Evolutionary conservation across 2,797 vertebrate species (phyloP), one percentile per base, ranked within the genome.

Genomic region (Chelidonichthys spinosus): DNA sequence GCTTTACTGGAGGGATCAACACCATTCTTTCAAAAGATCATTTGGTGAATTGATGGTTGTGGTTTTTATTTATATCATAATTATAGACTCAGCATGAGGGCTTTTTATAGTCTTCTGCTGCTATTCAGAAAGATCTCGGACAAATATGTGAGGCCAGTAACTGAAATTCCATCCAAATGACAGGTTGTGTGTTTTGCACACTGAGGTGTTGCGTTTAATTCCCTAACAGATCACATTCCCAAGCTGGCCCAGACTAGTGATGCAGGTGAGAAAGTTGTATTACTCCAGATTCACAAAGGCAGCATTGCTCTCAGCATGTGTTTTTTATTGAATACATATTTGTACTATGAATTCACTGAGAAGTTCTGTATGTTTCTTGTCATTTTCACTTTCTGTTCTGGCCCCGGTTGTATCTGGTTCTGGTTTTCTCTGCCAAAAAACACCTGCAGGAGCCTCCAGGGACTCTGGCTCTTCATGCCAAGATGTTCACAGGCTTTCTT

Each of bases 171-270:
- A 60, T 63, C n/a, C 58, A 11, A 33, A 4, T 35, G 17, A 55
- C 5, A 2, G 7, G 0, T 5, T 6, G 33, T 15, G 25, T 33
- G 0, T 65, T 42, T 37, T 52, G 32, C 52, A 32, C 33, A 11
- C 7, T 39, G 56, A 25, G 25, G 5, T 35, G 18, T 37, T 55
- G 25, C 6, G 3, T 25, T 63, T 3, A 62, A 15, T 66, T 63
- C 59, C 53, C 25, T 2, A 52, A 71, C 78, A 90, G 89, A 89
- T 80, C 85, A 79, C 40, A 8, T 85, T 43, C 36, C 56, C 60
- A 74, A 61, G 60, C 13, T 61, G 40, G 4, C 47, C 63, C 79
- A 62, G 70, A 44, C 59, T 39, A 53, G 47, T 2, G 74, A 78
- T 32, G 42, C 54, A 46, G 79, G 91, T 91, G 61, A 83, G 76